Percentiles rank a stretch among this genome's conserved stretches.
Evolutionary conservation across 2,113 vertebrate species (phyloP).

Genomic region (Esox niger): DNA sequence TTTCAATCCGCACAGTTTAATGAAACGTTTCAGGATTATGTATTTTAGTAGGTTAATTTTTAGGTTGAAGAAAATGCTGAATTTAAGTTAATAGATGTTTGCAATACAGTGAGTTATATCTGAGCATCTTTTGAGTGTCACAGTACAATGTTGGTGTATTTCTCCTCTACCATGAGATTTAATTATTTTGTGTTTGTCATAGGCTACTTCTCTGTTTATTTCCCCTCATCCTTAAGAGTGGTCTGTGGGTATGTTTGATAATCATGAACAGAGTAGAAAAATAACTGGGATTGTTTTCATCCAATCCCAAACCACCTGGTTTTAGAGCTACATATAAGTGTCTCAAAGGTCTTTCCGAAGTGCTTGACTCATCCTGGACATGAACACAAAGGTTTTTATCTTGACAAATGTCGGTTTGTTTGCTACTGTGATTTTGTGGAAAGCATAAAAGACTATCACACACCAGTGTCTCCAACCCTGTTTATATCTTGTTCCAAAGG

Average conservation of each 20-base stretch:
- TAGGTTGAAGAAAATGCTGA: conserved; percentile 35
- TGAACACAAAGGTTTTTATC: conserved; percentile 14
- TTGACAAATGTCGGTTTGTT: conserved; percentile 9
- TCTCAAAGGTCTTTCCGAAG: background rate
- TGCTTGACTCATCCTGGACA: conserved; percentile 18
- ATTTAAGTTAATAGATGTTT: conserved; percentile 43
- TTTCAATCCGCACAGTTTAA: conserved; percentile 24
- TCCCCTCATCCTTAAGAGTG: background rate
- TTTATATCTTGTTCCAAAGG: too few species aligned
- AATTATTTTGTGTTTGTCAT: conserved; percentile 27
- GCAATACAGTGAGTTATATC: conserved; percentile 23
- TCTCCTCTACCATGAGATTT: conserved; percentile 13
- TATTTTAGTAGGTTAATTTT: conserved; percentile 36
- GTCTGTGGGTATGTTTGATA: conserved; percentile 21
- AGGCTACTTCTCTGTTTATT: conserved; percentile 16
- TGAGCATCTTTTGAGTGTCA: conserved; percentile 9
- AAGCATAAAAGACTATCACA: conserved; percentile 25
- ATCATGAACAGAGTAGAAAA: conserved; percentile 31
- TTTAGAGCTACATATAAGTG: conserved; percentile 22
- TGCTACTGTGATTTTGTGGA: conserved; percentile 28
- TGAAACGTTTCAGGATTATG: conserved; percentile 15
- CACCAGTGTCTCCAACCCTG: conserved; percentile 30
- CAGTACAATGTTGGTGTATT: conserved; percentile 11
- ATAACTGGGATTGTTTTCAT: background rate
- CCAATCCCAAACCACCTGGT: conserved; percentile 20